A percentile compares a stretch with the other conserved stretches of the same genome.
Conservation (phyloP, 1,140 invertebrate genomes). For the Sweltsa coloradensis region DNA sequence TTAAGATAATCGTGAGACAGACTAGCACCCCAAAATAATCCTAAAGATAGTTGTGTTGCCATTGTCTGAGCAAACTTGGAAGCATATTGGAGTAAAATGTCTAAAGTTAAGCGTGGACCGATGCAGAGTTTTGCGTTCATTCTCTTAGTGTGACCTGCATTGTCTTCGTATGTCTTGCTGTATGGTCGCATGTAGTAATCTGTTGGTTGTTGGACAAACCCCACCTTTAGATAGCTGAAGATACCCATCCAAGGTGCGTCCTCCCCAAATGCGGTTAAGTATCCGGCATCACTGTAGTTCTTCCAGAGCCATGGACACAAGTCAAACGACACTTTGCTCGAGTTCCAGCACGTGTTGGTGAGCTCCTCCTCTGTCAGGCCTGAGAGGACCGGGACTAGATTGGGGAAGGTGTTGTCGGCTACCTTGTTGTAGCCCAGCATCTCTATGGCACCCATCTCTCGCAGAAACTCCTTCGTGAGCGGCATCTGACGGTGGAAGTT, state of each 20-base stretch:
- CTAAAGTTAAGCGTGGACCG: slow-evolving; percentile 31
- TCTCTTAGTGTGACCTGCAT: slow-evolving; percentile 33
- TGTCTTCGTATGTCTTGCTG: slow-evolving; percentile 28
- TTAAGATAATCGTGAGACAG: slow-evolving; percentile 38
- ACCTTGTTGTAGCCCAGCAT: slow-evolving; percentile 72
- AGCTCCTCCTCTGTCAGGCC: slow-evolving; percentile 49
- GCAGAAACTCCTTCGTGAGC: slow-evolving; percentile 45
- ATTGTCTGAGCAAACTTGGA: slow-evolving; percentile 18
- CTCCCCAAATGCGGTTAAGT: slow-evolving; percentile 40
- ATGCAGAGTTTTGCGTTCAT: slow-evolving; percentile 38
- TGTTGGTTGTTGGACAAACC: slow-evolving; percentile 39
- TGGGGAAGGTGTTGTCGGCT: slow-evolving; percentile 73
- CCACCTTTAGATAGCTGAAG: slow-evolving; percentile 42
- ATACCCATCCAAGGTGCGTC: slow-evolving; percentile 40
- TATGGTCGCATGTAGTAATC: slow-evolving; percentile 44
- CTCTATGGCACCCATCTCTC: slow-evolving; percentile 39
- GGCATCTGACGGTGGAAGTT: slow-evolving; percentile 77
- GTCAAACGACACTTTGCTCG: slow-evolving; percentile 37
- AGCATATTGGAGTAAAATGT: slow-evolving; percentile 20
- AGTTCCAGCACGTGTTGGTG: slow-evolving; percentile 42
- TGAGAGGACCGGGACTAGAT: slow-evolving; percentile 57
- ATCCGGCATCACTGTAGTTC: slow-evolving; percentile 34
- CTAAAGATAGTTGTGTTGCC: slow-evolving; percentile 27
- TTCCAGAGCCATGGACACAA: slow-evolving; percentile 43
- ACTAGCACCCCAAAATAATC: slow-evolving; percentile 36